Percentiles rank a stretch among this genome's conserved stretches.
Conservation (phyloP, 1,140 invertebrate species). For the Anoplophora glabripennis region DNA sequence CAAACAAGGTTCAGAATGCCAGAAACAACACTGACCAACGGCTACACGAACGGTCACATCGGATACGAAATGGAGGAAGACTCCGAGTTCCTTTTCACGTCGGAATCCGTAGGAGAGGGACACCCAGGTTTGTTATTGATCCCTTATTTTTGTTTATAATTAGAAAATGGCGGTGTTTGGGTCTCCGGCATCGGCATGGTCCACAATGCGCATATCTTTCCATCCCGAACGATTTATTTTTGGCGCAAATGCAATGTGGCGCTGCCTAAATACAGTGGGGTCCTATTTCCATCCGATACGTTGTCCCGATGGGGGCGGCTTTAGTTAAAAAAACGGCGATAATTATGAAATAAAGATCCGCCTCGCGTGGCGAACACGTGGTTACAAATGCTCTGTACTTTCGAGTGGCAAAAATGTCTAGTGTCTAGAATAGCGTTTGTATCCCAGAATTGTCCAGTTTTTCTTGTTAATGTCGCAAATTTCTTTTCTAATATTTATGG, state of each 20-base stretch:
- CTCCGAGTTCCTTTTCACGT: conserved; percentile 94
- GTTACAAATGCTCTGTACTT: too few species aligned
- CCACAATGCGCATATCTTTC: background rate
- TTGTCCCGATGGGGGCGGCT: too few species aligned
- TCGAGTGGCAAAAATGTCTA: too few species aligned
- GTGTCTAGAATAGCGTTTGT: too few species aligned
- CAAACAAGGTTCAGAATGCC: conserved; percentile 56
- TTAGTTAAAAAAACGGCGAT: too few species aligned
- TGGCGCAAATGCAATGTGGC: background rate
- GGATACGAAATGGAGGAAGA: conserved; percentile 74
- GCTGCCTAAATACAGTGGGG: conserved; percentile 10
- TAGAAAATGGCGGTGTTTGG: conserved; percentile 15
- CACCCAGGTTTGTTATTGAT: conserved; percentile 79
- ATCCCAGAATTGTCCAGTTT: too few species aligned
- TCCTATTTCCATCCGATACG: too few species aligned
- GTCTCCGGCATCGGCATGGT: conserved; percentile 24
- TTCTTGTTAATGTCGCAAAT: too few species aligned
- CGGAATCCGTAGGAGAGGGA: conserved; percentile 98
- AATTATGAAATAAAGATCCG: too few species aligned
- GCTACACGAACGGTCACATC: conserved; percentile 72
- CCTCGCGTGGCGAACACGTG: too few species aligned
- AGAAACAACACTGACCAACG: conserved; percentile 72
- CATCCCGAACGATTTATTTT: conserved; percentile 6
- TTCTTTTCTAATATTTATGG: too few species aligned
- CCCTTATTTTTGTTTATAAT: conserved; percentile 20